Percentiles rank a stretch among this genome's conserved stretches.
These are phyloP conservation scores for Mya arenaria DNA, from an alignment of 1,140 invertebrate genomes.

Conservation along the genomic window DNA sequence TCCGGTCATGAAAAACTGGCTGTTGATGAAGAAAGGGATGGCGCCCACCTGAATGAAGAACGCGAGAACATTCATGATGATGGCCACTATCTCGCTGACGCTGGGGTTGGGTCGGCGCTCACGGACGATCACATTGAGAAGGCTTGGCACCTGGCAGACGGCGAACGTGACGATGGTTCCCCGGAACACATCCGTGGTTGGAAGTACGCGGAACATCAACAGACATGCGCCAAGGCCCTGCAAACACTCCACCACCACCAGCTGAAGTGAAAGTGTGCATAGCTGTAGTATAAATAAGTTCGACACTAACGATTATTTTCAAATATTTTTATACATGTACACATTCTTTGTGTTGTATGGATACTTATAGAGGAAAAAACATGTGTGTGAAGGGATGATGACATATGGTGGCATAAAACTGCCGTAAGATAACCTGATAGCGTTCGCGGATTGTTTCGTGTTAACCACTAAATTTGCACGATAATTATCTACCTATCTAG, in stretches of 20 bases:
- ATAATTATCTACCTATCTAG: too few species aligned
- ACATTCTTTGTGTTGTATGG: too few species aligned
- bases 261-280: constrained; percentile 58
- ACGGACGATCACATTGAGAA: constrained; percentile 72
- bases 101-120: constrained; percentile 61
- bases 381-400: too few species aligned
- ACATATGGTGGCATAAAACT: too few species aligned
- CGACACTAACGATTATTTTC: neutral
- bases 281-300: neutral
- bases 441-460: too few species aligned
- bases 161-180: constrained; percentile 73
- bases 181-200: constrained; percentile 74
- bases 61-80: constrained; percentile 61
- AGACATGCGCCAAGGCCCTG: constrained; percentile 73
- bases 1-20: constrained; percentile 63
- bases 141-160: constrained; percentile 74
- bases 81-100: constrained; percentile 59
- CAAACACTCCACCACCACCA: constrained; percentile 72
- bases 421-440: too few species aligned
- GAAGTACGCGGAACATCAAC: constrained; percentile 75
- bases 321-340: neutral
- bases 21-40: constrained; percentile 65
- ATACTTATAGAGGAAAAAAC: too few species aligned
- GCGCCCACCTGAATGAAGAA: constrained; percentile 67
- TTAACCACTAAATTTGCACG: too few species aligned